A percentile compares a stretch with the other conserved stretches of the same genome.
Evolutionary conservation across 2,113 vertebrate species (phyloP).

Genomic region (Suncus etruscus): DNA sequence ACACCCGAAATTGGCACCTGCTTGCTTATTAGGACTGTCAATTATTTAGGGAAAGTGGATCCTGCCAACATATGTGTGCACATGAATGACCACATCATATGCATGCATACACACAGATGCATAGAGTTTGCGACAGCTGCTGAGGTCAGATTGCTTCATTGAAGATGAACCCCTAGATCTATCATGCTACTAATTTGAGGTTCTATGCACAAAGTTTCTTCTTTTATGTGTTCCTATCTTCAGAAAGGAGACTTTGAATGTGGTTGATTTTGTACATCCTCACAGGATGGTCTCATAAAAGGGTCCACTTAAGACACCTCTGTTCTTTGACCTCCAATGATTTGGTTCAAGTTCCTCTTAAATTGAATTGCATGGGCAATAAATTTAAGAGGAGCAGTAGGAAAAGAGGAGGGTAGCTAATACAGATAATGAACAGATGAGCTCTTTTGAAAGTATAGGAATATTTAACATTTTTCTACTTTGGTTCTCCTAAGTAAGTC

Average conservation of each 20-base stretch:
- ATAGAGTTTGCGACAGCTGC: not conserved
- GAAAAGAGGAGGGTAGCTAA: not conserved
- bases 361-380: not conserved
- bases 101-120: not conserved
- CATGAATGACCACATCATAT: not conserved
- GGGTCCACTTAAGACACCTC: not conserved
- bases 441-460: not conserved
- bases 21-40: not conserved
- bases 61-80: not conserved
- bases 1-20: not conserved
- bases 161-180: not conserved
- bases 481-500: slow-evolving; percentile 12
- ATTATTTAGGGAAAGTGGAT: not conserved
- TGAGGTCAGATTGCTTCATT: not conserved
- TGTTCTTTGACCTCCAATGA: not conserved
- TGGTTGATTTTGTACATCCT: not conserved
- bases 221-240: not conserved
- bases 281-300: not conserved
- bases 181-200: not conserved
- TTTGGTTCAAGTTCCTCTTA: not conserved
- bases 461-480: slow-evolving; percentile 24
- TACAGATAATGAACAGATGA: not conserved
- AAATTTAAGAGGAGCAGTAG: not conserved
- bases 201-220: not conserved
- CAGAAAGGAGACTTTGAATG: not conserved